Evolutionary conservation across 2,888 invertebrate genomes (phyloP).

Genomic region (Plemyria rubiginata): DNA sequence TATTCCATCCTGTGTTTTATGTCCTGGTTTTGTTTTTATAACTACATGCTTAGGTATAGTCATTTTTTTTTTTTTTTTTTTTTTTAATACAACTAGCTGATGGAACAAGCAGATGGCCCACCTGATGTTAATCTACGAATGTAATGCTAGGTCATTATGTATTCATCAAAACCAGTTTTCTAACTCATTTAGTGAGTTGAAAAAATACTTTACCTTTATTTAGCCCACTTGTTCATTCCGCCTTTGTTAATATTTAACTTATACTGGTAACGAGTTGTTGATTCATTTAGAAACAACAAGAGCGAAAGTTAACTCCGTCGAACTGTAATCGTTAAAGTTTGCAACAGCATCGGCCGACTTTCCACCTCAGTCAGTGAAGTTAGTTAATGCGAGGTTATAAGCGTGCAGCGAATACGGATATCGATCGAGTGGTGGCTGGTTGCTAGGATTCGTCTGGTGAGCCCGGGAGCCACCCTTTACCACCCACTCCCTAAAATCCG

Average conservation of each 20-base stretch:
- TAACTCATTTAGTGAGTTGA: too few species aligned
- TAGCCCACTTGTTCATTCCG: conserved; percentile 28
- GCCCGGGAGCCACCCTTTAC: conserved; percentile 63
- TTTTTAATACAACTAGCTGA: too few species aligned
- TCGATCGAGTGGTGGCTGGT: conserved; percentile 80
- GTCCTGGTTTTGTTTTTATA: too few species aligned
- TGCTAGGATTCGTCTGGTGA: conserved; percentile 80
- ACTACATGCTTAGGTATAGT: too few species aligned
- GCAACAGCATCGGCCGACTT: conserved; percentile 80
- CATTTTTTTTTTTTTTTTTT: too few species aligned
- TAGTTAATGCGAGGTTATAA: conserved; percentile 80
- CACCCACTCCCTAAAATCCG: conserved; percentile 45
- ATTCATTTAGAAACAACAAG: conserved; percentile 69
- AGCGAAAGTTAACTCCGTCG: conserved; percentile 62
- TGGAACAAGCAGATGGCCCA: too few species aligned
- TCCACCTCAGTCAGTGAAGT: conserved; percentile 71
- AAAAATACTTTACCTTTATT: conserved; percentile 20
- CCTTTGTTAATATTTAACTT: conserved; percentile 39
- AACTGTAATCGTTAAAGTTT: conserved; percentile 80
- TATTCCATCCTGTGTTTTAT: too few species aligned
- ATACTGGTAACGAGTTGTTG: conserved; percentile 55
- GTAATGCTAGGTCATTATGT: background rate
- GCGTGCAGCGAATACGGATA: conserved; percentile 78
- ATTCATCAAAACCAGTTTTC: conserved; percentile 3
- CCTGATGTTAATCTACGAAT: too few species aligned